phyloP scores from a whole-genome alignment of 2,888 invertebrate species.

The Amphipoea oculea region DNA sequence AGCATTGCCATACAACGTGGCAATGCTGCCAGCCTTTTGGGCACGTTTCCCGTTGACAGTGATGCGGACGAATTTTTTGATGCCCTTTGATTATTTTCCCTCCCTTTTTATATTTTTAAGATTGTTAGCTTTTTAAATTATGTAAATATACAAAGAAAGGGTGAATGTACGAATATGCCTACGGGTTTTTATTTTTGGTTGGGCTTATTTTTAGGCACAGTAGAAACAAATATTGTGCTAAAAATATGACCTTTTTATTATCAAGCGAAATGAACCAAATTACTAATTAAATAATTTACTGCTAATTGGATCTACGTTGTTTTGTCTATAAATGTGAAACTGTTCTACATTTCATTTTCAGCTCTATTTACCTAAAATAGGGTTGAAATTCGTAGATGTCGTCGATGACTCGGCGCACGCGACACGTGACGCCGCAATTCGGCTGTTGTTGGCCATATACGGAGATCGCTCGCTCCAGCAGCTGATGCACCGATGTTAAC shows the following conservation, averaged over 20 bases:
- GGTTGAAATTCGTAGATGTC: constrained; percentile 88
- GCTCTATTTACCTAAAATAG: constrained; percentile 82
- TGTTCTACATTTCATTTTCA: background rate
- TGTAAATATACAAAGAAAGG: background rate
- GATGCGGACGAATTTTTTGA: no score
- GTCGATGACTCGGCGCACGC: constrained; percentile 86
- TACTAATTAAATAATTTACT: constrained; percentile 28
- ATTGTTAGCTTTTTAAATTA: no score
- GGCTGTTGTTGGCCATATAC: constrained; percentile 83
- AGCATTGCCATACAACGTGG: no score
- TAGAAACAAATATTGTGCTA: constrained; percentile 15
- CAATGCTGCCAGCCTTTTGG: no score
- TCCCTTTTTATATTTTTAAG: no score
- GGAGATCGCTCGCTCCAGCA: constrained; percentile 86
- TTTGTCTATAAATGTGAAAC: constrained; percentile 27
- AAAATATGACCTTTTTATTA: constrained; percentile 44
- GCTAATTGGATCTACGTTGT: constrained; percentile 46
- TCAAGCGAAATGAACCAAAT: constrained; percentile 40
- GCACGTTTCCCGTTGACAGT: no score
- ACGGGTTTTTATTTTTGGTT: constrained; percentile 9
- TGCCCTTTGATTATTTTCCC: no score
- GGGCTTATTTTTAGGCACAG: background rate
- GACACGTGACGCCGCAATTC: constrained; percentile 87
- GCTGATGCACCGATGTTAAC: constrained; percentile 85
- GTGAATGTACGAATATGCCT: constrained; percentile 9